Base-by-base conservation (phyloP, 2,113 vertebrate species). In the Saccopteryx leptura region DNA sequence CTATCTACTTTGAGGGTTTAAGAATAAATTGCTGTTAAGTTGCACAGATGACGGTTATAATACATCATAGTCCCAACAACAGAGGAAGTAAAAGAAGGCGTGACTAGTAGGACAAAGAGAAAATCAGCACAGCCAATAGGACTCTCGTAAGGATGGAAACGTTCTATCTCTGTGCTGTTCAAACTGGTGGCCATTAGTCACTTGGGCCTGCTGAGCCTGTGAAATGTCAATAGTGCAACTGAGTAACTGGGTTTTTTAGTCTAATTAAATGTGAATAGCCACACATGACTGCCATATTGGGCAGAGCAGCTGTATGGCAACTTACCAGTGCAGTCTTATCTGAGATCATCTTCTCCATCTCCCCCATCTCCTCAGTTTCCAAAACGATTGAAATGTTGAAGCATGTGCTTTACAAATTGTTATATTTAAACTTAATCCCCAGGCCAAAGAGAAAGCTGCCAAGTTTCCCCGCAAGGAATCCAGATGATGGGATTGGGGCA, bases 381-480 rank as follows among this genome's bases (percentile, higher is more conserved):
- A 84, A 75, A 79, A 72, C 60, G 60, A 84, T 63, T 48, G 81
- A 80, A 82, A 97, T 91, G 92, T 87, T 56, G 63, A 90, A 95
- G 91, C 95, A 80, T 72, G 33, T 91, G 92, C 92, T 86, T 0
- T 93, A 97, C 95, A 97, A 96, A 97, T 97, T 81, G n/a, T 92
- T 83, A 65, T 76, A n/a, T 91, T 97, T 95, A 92, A 97, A 83
- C 60, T 61, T 92, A 97, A 90, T 95, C 71, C 52, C 96, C 87
- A 69, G 82, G 81, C 82, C 71, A 91, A 93, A 96, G 95, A 46
- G 91, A 94, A 88, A 17, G 18, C 85, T 69, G 14, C 2, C 7
- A 1, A 15, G 6, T 95, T 91, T 39, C 39, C 93, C 84, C 96
- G 95, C 89, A 95, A 94, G 90, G 89, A 84, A 81, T 78, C 95